phyloP scores from a whole-genome alignment of 1,140 invertebrate species.

The Propsilocerus akamusi region DNA sequence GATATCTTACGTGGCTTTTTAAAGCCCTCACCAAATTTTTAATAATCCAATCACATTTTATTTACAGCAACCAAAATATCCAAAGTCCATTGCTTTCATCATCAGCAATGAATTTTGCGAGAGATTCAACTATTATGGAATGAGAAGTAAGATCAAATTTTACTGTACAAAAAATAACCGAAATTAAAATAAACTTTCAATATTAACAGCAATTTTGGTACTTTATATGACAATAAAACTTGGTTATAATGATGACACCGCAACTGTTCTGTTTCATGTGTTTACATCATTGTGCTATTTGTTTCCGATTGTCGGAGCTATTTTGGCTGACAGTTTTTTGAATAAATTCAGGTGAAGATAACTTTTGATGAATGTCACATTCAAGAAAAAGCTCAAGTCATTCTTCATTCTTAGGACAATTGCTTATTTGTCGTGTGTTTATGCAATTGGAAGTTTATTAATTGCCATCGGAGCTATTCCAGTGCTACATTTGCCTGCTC shows the following conservation, averaged over 20 bases:
- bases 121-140: slow-evolving; percentile 89
- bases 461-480: slow-evolving; percentile 36
- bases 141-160: slow-evolving; percentile 56
- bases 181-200: background rate
- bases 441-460: slow-evolving; percentile 51
- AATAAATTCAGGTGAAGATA: slow-evolving; percentile 38
- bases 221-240: slow-evolving; percentile 48
- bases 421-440: slow-evolving; percentile 55
- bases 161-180: background rate
- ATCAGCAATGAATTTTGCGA: slow-evolving; percentile 93
- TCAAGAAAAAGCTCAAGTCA: background rate
- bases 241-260: slow-evolving; percentile 32
- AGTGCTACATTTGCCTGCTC: slow-evolving; percentile 25
- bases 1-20: too few species aligned
- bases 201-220: slow-evolving; percentile 46
- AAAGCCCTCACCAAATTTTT: too few species aligned
- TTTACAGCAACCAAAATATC: slow-evolving; percentile 59
- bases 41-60: too few species aligned
- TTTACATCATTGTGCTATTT: slow-evolving; percentile 61
- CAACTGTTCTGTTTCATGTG: slow-evolving; percentile 52
- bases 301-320: slow-evolving; percentile 54
- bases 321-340: slow-evolving; percentile 56
- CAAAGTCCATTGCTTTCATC: slow-evolving; percentile 84
- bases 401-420: slow-evolving; percentile 45
- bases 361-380: background rate